These are phyloP conservation scores for Darevskia mixta DNA, from an alignment of 2,797 vertebrate species.

Conservation along the genomic window DNA sequence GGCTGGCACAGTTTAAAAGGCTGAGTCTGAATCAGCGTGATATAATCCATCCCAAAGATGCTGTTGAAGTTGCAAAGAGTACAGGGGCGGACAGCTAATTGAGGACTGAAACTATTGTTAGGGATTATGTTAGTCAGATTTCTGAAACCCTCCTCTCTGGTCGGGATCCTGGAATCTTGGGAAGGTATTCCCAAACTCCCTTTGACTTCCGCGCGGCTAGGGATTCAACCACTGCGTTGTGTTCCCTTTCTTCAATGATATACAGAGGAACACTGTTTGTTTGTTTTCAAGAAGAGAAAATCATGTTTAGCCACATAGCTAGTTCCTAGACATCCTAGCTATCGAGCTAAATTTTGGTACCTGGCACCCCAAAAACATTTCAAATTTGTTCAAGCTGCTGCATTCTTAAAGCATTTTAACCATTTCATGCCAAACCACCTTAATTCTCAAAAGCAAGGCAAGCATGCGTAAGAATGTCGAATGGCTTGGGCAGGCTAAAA, in stretches of 20 bases:
- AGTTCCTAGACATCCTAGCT: background rate
- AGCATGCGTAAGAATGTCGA: background rate
- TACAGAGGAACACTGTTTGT: conserved; percentile 57
- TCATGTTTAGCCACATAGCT: background rate
- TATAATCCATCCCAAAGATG: conserved; percentile 45
- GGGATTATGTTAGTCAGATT: conserved; percentile 70
- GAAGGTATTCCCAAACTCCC: background rate
- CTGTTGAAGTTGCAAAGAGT: conserved; percentile 45
- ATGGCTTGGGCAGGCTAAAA: too few relatives aligned
- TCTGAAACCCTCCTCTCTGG: conserved; percentile 70
- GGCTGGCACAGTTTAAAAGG: conserved; percentile 20
- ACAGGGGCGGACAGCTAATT: conserved; percentile 51
- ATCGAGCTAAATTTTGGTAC: conserved; percentile 9
- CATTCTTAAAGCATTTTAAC: background rate
- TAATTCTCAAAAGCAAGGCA: background rate
- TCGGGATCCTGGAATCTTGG: background rate
- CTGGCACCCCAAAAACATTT: background rate
- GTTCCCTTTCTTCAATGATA: conserved; percentile 63
- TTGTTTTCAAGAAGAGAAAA: conserved; percentile 52
- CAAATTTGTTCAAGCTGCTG: background rate
- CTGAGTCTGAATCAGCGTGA: conserved; percentile 32
- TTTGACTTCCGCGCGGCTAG: background rate
- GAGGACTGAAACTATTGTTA: conserved; percentile 10
- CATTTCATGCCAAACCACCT: background rate
- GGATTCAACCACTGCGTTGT: conserved; percentile 60